Evolutionary conservation across 2,113 vertebrate genomes (phyloP).

Genomic region (Noturus placidus): DNA sequence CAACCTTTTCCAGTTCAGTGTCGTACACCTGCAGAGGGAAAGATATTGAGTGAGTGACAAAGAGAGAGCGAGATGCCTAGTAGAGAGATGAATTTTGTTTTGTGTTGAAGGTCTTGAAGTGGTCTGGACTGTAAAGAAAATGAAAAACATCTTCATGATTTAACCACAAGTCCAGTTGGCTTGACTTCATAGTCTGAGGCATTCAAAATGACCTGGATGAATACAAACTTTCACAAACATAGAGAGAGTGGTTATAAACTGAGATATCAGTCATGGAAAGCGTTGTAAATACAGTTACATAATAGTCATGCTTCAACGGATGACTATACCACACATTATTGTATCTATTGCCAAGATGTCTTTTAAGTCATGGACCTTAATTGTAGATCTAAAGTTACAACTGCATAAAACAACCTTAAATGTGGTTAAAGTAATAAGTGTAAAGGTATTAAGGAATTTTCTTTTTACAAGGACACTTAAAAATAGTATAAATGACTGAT

Average conservation of each 20-base stretch:
- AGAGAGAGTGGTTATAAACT: constrained; percentile 1
- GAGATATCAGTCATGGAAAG: constrained; percentile 19
- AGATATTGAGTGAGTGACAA: not conserved
- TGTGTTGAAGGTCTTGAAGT: not conserved
- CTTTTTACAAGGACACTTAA: constrained; percentile 38
- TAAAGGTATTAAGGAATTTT: constrained; percentile 31
- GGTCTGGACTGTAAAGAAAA: not conserved
- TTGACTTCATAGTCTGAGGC: not conserved
- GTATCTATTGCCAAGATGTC: constrained; percentile 33
- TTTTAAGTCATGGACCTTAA: constrained; percentile 33
- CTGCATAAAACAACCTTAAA: constrained; percentile 34
- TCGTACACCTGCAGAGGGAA: constrained; percentile 79
- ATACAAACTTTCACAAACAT: not conserved
- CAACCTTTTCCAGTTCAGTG: constrained; percentile 79
- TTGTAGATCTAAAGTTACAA: constrained; percentile 35
- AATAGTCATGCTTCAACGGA: constrained; percentile 8
- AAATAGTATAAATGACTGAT: constrained; percentile 23
- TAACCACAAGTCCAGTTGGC: not conserved
- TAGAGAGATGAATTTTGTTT: not conserved
- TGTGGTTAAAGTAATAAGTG: constrained; percentile 19
- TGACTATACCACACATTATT: constrained; percentile 29
- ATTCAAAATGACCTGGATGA: not conserved
- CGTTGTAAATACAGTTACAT: constrained; percentile 16
- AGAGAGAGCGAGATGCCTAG: not conserved
- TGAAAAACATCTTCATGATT: not conserved